A percentile compares a stretch with the other conserved stretches of the same genome.
Conservation (phyloP, 2,113 vertebrate genomes). For the Phainopepla nitens region DNA sequence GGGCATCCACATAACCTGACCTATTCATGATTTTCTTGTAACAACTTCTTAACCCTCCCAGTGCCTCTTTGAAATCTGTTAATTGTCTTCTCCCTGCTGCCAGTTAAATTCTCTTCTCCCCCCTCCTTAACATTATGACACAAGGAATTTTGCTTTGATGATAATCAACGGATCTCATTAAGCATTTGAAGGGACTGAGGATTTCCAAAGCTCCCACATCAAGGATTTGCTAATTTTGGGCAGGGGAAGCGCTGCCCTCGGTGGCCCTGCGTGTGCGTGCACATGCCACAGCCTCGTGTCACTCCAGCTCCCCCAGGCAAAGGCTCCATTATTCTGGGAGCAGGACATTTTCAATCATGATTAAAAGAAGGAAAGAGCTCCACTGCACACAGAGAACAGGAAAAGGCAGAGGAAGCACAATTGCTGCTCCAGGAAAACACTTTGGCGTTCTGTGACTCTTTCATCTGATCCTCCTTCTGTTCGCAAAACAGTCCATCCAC, state of each 20-base stretch:
- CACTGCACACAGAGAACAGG: not conserved
- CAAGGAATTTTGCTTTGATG: not conserved
- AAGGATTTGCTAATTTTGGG: not conserved
- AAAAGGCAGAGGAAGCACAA: not conserved
- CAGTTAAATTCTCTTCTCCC: not conserved
- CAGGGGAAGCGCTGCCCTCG: not conserved
- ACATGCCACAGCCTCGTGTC: not conserved
- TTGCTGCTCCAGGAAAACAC: not conserved
- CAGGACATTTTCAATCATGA: not conserved
- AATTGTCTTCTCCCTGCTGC: not conserved
- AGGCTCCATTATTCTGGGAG: not conserved
- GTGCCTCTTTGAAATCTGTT: not conserved
- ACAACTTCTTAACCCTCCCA: not conserved
- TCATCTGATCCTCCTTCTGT: not conserved
- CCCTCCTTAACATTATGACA: not conserved
- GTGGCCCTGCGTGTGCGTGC: not conserved
- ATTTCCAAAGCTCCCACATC: not conserved
- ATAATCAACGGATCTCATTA: not conserved
- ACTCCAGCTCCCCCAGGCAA: not conserved
- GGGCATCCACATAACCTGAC: not conserved
- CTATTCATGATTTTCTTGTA: not conserved
- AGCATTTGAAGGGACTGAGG: not conserved
- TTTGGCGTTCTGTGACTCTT: accelerated
- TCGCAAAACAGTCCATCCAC: not conserved
- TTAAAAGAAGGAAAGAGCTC: not conserved